Conservation (phyloP, 2,888 invertebrate species). For the Coelogynopora nodosa region DNA sequence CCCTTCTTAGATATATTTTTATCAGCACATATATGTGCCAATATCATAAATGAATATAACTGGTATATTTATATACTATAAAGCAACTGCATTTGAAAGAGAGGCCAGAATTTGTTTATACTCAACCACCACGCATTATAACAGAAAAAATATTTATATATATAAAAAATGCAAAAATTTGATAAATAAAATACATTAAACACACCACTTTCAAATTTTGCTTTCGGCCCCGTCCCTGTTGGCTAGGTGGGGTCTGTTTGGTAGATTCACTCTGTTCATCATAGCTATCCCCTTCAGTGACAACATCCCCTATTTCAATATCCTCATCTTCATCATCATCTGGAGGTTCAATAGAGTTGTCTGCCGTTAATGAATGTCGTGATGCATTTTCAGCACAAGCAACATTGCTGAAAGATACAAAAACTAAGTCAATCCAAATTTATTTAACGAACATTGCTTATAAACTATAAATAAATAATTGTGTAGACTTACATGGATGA, state of each 20-base stretch:
- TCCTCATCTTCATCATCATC: not conserved
- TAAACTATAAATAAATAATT: not conserved
- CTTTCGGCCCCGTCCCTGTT: not conserved
- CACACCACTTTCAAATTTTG: not conserved
- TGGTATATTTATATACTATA: no score
- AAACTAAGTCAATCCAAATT: no score
- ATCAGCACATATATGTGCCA: no score
- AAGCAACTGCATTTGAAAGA: no score
- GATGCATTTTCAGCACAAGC: not conserved
- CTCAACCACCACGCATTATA: no score
- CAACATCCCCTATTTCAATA: not conserved
- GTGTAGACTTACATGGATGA: not conserved
- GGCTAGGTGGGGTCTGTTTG: not conserved
- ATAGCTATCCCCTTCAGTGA: not conserved
- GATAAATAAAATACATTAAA: not conserved
- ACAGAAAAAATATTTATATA: no score
- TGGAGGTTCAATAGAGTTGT: not conserved
- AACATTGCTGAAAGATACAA: not conserved
- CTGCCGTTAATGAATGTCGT: not conserved
- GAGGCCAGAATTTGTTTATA: no score
- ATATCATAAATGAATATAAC: no score
- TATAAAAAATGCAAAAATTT: no score
- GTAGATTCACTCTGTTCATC: not conserved
- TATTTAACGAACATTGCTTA: not conserved
- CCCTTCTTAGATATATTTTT: no score